phyloP scores from a whole-genome alignment of 2,113 vertebrate genomes.

The Sterna hirundo region DNA sequence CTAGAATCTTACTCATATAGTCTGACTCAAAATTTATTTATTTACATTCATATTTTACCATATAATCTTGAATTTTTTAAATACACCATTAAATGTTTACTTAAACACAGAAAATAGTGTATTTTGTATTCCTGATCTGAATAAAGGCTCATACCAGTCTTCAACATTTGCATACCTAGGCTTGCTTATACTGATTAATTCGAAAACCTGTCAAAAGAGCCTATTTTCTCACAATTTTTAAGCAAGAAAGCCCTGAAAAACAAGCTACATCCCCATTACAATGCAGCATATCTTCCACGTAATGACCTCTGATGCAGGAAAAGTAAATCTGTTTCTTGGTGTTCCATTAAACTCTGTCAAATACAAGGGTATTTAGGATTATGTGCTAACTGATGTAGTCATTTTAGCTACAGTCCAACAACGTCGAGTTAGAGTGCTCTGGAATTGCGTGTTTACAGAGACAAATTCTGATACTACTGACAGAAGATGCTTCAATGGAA shows the following conservation, averaged over 20 bases:
- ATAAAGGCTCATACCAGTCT: neutral
- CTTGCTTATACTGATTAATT: neutral
- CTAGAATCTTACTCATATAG: neutral
- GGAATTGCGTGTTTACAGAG: neutral
- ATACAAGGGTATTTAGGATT: neutral
- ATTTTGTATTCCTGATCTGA: neutral
- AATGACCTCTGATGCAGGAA: neutral
- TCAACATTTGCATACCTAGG: neutral
- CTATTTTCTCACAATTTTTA: neutral
- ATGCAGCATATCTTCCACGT: neutral
- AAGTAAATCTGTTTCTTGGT: conserved; percentile 1
- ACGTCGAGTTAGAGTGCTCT: neutral
- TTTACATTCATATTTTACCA: neutral
- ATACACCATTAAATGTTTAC: neutral
- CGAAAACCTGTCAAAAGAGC: neutral
- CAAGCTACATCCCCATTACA: neutral
- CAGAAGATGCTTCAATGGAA: neutral
- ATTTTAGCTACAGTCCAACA: neutral
- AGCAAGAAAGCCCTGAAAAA: neutral
- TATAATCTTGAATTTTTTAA: neutral
- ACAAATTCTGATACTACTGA: neutral
- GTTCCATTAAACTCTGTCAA: neutral
- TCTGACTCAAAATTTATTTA: neutral
- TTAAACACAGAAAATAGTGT: neutral
- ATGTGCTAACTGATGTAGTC: neutral